Conservation (phyloP, 2,888 invertebrate species). For the Idaea straminata region DNA sequence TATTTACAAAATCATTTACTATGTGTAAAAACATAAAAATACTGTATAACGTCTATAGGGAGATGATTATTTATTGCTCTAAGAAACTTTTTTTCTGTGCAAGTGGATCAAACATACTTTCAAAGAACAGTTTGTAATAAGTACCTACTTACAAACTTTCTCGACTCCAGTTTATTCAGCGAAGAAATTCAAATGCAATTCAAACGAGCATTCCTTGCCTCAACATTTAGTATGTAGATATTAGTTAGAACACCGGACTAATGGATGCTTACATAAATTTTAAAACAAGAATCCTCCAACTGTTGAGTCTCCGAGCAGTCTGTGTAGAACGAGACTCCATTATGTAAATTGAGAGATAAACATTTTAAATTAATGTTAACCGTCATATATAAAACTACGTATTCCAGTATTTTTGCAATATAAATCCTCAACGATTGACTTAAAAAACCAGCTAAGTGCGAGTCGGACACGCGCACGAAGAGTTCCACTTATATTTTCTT, state of each 20-base stretch:
- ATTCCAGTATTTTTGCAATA: slow-evolving; percentile 45
- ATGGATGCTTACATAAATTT: slow-evolving; percentile 42
- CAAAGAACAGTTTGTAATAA: no score
- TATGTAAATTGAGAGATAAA: slow-evolving; percentile 74
- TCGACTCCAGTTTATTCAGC: slow-evolving; percentile 10
- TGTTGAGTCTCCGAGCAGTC: slow-evolving; percentile 65
- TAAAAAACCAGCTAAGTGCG: neutral
- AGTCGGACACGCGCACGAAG: no score
- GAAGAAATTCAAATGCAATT: slow-evolving; percentile 19
- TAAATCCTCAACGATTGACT: neutral
- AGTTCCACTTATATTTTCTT: no score
- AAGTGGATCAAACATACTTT: neutral
- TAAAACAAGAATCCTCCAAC: slow-evolving; percentile 39
- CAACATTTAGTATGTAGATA: slow-evolving; percentile 14
- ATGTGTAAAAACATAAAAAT: no score
- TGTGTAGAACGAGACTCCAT: slow-evolving; percentile 51
- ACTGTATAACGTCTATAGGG: no score
- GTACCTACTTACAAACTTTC: neutral
- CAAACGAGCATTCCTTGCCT: slow-evolving; percentile 5
- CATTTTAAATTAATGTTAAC: slow-evolving; percentile 66
- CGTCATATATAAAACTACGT: slow-evolving; percentile 49
- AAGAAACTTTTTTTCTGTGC: no score
- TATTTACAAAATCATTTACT: no score
- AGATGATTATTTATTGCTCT: no score
- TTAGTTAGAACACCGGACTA: slow-evolving; percentile 30